Conservation (phyloP, 2,888 invertebrate species). For the Epirrita christyi region DNA sequence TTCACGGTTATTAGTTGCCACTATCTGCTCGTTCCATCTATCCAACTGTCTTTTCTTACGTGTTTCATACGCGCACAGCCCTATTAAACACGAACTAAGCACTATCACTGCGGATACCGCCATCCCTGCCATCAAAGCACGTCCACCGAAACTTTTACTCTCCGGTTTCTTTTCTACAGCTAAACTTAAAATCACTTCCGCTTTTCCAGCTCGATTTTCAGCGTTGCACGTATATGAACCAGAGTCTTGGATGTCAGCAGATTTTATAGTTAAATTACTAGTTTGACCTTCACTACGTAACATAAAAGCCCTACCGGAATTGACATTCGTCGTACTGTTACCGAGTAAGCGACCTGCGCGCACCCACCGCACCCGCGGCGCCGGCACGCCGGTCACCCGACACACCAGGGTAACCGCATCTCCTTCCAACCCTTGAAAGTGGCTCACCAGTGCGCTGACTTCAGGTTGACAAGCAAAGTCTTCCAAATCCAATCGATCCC, state of each 20-base stretch:
- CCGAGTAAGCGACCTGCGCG: constrained; percentile 88
- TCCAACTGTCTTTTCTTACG: constrained; percentile 85
- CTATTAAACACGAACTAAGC: constrained; percentile 87
- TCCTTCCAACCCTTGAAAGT: constrained; percentile 88
- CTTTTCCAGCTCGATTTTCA: constrained; percentile 92
- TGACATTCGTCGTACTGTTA: constrained; percentile 77
- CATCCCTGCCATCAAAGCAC: constrained; percentile 87
- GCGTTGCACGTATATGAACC: constrained; percentile 91
- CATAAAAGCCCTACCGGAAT: constrained; percentile 86
- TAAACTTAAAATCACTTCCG: constrained; percentile 89
- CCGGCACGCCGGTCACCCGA: constrained; percentile 88
- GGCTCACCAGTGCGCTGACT: constrained; percentile 85
- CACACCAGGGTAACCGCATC: constrained; percentile 90
- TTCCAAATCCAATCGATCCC: constrained; percentile 91
- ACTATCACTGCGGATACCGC: constrained; percentile 88
- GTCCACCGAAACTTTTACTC: constrained; percentile 84
- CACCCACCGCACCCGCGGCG: constrained; percentile 89
- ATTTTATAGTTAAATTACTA: constrained; percentile 89
- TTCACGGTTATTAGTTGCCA: constrained; percentile 74
- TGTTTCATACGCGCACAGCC: constrained; percentile 87
- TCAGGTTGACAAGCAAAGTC: constrained; percentile 92
- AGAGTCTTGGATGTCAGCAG: constrained; percentile 90
- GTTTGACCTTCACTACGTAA: constrained; percentile 87
- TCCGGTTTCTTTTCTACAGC: constrained; percentile 88
- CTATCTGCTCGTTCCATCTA: constrained; percentile 82